Base-by-base conservation (phyloP, 2,113 vertebrate genomes). In the Phalacrocorax brasilianus region DNA sequence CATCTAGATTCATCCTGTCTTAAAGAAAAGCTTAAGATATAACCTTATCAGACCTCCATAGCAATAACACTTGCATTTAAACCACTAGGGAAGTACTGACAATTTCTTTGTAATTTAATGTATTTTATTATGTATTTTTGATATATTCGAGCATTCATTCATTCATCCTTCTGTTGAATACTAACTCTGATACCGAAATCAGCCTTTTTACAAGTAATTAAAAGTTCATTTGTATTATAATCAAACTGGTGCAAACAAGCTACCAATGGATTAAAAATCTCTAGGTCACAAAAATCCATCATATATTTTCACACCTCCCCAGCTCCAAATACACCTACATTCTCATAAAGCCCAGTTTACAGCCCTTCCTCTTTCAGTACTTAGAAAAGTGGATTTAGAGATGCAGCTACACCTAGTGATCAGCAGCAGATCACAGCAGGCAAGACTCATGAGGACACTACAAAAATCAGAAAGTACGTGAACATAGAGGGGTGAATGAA, bases 381-480 rank as follows among this genome's bases (percentile, higher is more conserved):
- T 70, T 70, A 66, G 88, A 59, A 81, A 91, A 96, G 92, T 82
- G 97, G 95, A 97, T 95, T 97, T 97, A 87, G 96, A 97, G 94
- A 97, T 77, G 97, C 95, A 98, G 98, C 98, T 97, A 98, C 97
- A 97, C 97, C 98, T 98, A 97, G 97, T 97, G 98, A 98, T 98
- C 95, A 96, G 96, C 94, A 68, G 65, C 52, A 89, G 95, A 97
- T 95, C 68, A 73, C 92, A 97, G 94, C 97, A 95, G 76, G 95
- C 95, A 94, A 14, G 97, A 63, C 49, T 32, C 67, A 67, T 20
- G 59, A 65, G 87, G 71, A 65, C 62, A 56, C 11, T 40, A 62
- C 33, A 53, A 33, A 77, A 92, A 33, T 35, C 44, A 67, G 42
- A 49, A 53, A 84, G 32, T 19, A 63, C 5, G 8, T 53, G 50